These are phyloP conservation scores for Xanthia icteritia DNA, from an alignment of 2,888 invertebrate genomes.

Conservation along the genomic window DNA sequence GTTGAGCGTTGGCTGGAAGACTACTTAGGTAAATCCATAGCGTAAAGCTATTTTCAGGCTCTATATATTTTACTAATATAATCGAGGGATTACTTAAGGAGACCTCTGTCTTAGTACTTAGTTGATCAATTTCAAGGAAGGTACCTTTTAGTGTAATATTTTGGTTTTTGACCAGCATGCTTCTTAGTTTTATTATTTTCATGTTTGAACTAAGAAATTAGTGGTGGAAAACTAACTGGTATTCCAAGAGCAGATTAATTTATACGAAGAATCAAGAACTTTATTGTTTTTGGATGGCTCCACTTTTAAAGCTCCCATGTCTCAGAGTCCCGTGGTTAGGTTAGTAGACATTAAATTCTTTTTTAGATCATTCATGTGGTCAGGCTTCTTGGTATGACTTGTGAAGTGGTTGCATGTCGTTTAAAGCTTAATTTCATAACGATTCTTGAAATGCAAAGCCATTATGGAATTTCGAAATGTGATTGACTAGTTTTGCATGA, in stretches of 20 bases:
- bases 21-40: neutral
- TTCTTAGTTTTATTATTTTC: too few species aligned
- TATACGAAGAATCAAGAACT: conserved; percentile 6
- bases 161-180: neutral
- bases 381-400: conserved; percentile 26
- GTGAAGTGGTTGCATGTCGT: conserved; percentile 23
- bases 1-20: neutral
- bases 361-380: conserved; percentile 30
- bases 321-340: conserved; percentile 22
- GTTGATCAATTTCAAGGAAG: neutral
- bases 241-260: conserved; percentile 25
- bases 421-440: neutral
- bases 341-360: conserved; percentile 29
- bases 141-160: too few species aligned
- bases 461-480: neutral
- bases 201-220: neutral
- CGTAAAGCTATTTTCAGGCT: neutral
- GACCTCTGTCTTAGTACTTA: neutral
- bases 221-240: neutral
- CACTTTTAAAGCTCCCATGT: neutral
- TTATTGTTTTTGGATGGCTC: conserved; percentile 10
- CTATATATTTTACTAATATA: neutral
- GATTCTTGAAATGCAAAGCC: conserved; percentile 11
- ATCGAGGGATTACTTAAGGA: neutral
- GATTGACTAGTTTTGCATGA: neutral